Conservation (phyloP, 2,113 vertebrate species). For the Casuarius casuarius region DNA sequence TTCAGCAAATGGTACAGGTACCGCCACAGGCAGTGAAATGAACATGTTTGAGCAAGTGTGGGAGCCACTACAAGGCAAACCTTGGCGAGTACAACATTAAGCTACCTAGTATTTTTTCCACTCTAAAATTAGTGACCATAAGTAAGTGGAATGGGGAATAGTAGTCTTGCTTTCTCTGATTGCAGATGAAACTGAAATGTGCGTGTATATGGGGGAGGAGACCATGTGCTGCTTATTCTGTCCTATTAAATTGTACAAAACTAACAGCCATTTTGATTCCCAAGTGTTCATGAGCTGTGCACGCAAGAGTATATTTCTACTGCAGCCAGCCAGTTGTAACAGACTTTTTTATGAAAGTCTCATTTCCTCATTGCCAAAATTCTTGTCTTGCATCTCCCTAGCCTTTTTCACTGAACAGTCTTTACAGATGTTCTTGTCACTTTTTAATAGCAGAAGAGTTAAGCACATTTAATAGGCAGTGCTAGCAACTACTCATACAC, state of each 20-base stretch:
- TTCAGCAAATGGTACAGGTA: neutral
- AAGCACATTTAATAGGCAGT: fast-evolving
- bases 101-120: neutral
- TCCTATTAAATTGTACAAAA: neutral
- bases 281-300: fast-evolving
- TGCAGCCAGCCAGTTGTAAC: neutral
- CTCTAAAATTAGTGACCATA: neutral
- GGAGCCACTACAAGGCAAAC: neutral
- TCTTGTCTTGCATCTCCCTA: neutral
- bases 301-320: neutral
- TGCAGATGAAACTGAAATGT: neutral
- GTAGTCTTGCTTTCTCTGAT: neutral
- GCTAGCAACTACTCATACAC: fast-evolving
- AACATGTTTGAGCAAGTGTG: neutral
- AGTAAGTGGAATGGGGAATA: neutral
- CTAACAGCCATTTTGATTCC: neutral
- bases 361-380: neutral
- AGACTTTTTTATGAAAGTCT: neutral
- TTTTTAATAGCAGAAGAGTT: neutral
- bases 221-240: neutral
- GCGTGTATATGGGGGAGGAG: neutral
- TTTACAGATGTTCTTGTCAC: neutral
- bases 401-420: neutral
- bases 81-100: neutral
- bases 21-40: neutral